phyloP scores from a whole-genome alignment of 2,888 invertebrate species.

The Scaptomyza parva region DNA sequence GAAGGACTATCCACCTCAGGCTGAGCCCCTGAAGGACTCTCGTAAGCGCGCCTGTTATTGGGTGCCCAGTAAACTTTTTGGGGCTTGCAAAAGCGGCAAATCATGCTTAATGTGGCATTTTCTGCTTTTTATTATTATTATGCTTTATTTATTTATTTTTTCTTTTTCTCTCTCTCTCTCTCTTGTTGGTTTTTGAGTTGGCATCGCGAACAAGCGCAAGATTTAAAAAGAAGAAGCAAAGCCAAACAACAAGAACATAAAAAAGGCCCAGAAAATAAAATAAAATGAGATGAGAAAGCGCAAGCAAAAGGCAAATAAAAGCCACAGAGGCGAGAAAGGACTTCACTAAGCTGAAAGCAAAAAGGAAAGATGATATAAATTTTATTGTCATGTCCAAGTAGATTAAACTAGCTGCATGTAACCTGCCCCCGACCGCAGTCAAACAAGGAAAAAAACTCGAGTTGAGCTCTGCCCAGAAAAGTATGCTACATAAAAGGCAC shows the following conservation, averaged over 20 bases:
- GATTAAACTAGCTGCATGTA: conserved; percentile 78
- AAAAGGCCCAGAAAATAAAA: conserved; percentile 71
- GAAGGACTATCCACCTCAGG: conserved; percentile 1
- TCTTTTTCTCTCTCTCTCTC: conserved; percentile 13
- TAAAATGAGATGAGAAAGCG: conserved; percentile 53
- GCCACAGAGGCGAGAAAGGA: conserved; percentile 75
- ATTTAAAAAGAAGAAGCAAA: conserved; percentile 59
- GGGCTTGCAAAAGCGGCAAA: conserved; percentile 73
- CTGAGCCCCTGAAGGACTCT: conserved; percentile 40
- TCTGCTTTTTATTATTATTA: conserved; percentile 66
- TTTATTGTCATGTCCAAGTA: conserved; percentile 82
- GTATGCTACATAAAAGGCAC: conserved; percentile 61
- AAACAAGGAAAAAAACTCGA: conserved; percentile 6
- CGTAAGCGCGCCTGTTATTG: conserved; percentile 38
- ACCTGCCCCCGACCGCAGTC: conserved; percentile 7
- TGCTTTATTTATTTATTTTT: conserved; percentile 59
- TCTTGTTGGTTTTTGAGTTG: conserved; percentile 28
- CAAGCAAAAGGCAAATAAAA: conserved; percentile 66
- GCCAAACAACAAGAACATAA: conserved; percentile 58
- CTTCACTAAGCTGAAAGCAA: conserved; percentile 67
- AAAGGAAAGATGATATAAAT: conserved; percentile 75
- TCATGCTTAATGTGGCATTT: conserved; percentile 81
- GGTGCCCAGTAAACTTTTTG: conserved; percentile 50
- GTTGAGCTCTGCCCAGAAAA: conserved; percentile 52
- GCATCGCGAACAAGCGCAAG: conserved; percentile 62